Evolutionary conservation across 1,140 invertebrate genomes (phyloP).

Genomic region (Tetramorium parvispinum): DNA sequence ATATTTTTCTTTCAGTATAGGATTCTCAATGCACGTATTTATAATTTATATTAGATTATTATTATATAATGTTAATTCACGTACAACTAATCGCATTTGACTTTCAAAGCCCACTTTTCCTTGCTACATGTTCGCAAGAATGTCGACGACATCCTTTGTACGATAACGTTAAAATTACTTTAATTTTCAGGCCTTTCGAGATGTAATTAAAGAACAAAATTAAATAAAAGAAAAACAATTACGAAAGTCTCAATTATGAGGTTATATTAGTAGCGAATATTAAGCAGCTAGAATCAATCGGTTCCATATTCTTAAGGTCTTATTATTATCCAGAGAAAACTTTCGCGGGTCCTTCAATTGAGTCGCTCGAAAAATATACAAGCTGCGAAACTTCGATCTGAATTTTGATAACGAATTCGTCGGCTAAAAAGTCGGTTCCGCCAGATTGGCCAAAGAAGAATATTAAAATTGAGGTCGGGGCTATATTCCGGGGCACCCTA

Average conservation of each 20-base stretch:
- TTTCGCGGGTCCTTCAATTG: neutral
- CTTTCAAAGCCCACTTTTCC: too few relatives aligned
- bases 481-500: neutral
- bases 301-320: too few relatives aligned
- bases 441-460: conserved; percentile 26
- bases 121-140: neutral
- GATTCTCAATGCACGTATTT: too few relatives aligned
- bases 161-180: neutral
- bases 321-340: neutral
- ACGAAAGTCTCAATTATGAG: neutral
- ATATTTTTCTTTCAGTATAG: too few relatives aligned
- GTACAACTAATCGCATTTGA: too few relatives aligned
- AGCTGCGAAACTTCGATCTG: neutral
- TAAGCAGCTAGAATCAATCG: neutral
- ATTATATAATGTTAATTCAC: too few relatives aligned
- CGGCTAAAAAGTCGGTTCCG: neutral
- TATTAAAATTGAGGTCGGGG: conserved; percentile 41
- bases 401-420: conserved; percentile 36
- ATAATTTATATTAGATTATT: too few relatives aligned
- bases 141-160: neutral
- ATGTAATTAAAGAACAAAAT: neutral
- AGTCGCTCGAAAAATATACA: neutral
- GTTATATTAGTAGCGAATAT: neutral
- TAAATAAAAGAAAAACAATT: neutral
- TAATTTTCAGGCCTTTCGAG: neutral